phyloP scores from a whole-genome alignment of 2,113 vertebrate genomes.

The Oreochromis tanganicae region DNA sequence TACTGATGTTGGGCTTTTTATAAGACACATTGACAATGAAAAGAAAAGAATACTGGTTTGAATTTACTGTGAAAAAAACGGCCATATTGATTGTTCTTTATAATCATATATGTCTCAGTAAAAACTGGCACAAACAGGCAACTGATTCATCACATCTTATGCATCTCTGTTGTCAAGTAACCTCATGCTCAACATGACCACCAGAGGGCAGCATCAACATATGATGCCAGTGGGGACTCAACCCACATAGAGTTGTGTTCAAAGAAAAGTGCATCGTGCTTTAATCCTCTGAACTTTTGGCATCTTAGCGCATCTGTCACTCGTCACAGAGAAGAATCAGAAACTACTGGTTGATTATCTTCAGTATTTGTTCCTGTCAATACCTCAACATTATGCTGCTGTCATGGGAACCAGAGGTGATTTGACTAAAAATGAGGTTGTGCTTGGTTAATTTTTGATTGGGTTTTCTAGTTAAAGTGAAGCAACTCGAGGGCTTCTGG shows the following conservation, averaged over 20 bases:
- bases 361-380: background rate
- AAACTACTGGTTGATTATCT: background rate
- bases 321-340: background rate
- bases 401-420: background rate
- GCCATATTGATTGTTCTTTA: background rate
- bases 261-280: background rate
- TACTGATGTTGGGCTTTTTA: background rate
- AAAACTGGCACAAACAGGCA: background rate
- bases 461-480: background rate
- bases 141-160: background rate
- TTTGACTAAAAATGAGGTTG: background rate
- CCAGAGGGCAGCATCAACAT: conserved; percentile 69
- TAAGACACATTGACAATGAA: background rate
- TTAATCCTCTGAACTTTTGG: background rate
- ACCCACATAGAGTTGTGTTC: background rate
- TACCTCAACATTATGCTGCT: background rate
- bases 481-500: background rate
- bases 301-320: background rate
- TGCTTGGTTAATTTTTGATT: background rate
- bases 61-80: background rate
- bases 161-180: background rate
- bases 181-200: conserved; percentile 12
- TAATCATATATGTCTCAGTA: background rate
- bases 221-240: conserved; percentile 46
- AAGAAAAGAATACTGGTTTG: background rate